Evolutionary conservation across 2,888 invertebrate species (phyloP).

Genomic region (Vanessa cardui): DNA sequence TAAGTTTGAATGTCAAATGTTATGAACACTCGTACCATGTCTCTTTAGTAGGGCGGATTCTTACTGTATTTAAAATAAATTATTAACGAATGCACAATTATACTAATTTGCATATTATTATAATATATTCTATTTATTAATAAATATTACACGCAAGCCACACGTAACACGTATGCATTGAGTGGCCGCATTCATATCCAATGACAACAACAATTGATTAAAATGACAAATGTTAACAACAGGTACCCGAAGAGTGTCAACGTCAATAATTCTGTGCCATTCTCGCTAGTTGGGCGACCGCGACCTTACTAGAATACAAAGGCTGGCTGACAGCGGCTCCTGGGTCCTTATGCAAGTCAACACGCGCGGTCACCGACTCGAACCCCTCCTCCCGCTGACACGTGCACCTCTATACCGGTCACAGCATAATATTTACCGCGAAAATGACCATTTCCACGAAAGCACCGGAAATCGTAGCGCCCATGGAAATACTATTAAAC

Average conservation of each 20-base stretch:
- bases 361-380: slow-evolving; percentile 76
- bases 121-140: neutral
- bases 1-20: too few relatives aligned
- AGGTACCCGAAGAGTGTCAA: slow-evolving; percentile 64
- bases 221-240: slow-evolving; percentile 66
- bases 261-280: slow-evolving; percentile 75
- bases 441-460: slow-evolving; percentile 78
- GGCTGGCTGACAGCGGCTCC: slow-evolving; percentile 47
- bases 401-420: slow-evolving; percentile 55
- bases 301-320: slow-evolving; percentile 75
- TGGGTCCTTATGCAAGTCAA: slow-evolving; percentile 72
- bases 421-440: slow-evolving; percentile 60
- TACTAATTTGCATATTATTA: neutral
- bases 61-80: too few relatives aligned
- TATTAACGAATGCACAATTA: neutral
- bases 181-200: slow-evolving; percentile 61
- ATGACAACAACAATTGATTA: slow-evolving; percentile 54
- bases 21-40: too few relatives aligned
- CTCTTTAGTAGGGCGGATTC: too few relatives aligned
- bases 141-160: neutral
- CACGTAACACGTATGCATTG: slow-evolving; percentile 5
- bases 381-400: slow-evolving; percentile 43
- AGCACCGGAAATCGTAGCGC: slow-evolving; percentile 64
- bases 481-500: slow-evolving; percentile 46
- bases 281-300: slow-evolving; percentile 69